Evolutionary conservation across 53 echinoderm and acorn worm genomes (phyloP).

Genomic region (Pentamera pediparva): DNA sequence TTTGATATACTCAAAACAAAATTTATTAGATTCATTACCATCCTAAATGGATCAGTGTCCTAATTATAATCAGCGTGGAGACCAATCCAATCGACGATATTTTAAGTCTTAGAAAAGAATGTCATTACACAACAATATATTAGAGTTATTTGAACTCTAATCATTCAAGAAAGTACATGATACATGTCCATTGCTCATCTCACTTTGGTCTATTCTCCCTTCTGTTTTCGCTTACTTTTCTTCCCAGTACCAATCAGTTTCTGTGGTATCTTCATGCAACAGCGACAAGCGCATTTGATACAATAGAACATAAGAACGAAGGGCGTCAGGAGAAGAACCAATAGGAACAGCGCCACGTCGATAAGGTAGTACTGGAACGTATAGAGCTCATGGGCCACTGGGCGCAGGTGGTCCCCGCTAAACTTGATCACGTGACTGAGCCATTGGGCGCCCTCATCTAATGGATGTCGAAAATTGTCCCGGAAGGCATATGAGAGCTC

Average conservation of each 20-base stretch:
- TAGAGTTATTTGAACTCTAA: too few relatives aligned
- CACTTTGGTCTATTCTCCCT: conserved; percentile 7
- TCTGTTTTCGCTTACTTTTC: neutral
- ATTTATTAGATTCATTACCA: too few relatives aligned
- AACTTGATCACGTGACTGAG: conserved; percentile 27
- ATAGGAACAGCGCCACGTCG: conserved; percentile 18
- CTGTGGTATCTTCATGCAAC: neutral
- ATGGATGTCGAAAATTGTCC: conserved; percentile 30
- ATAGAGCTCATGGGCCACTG: conserved; percentile 16
- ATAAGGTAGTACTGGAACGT: conserved; percentile 22
- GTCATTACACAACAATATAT: too few relatives aligned
- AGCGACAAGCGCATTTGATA: conserved; percentile 3
- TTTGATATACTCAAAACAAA: too few relatives aligned
- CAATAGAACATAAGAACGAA: neutral
- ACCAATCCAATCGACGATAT: neutral
- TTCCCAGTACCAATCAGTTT: neutral
- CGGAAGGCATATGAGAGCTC: conserved; percentile 26
- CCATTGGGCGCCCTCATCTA: conserved; percentile 3
- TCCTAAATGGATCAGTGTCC: too few relatives aligned
- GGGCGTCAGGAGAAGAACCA: neutral
- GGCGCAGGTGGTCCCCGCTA: conserved; percentile 28
- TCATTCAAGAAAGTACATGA: too few relatives aligned
- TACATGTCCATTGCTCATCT: too few relatives aligned
- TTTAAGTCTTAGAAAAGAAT: neutral
- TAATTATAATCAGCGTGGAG: too few relatives aligned